phyloP scores from a whole-genome alignment of 2,113 vertebrate genomes.

The Apus apus region DNA sequence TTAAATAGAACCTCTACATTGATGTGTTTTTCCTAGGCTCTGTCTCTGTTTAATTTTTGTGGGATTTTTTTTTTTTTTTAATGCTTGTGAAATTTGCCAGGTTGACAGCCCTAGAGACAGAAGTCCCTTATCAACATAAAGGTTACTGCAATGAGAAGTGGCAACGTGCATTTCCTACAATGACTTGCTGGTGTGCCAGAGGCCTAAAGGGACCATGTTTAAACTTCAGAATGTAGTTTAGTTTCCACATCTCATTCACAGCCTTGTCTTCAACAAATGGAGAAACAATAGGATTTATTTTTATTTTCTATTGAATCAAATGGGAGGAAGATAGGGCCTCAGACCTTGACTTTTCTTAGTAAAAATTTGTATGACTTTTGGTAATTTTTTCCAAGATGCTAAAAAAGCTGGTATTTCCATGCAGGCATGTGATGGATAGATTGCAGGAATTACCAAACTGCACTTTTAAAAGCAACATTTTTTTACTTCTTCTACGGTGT shows the following conservation, averaged over 20 bases:
- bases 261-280: background rate
- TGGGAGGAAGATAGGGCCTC: background rate
- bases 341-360: slow-evolving; percentile 48
- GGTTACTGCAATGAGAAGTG: background rate
- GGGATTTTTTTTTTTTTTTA: background rate
- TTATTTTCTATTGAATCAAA: slow-evolving; percentile 40
- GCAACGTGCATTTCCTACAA: slow-evolving; percentile 23
- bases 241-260: slow-evolving; percentile 21
- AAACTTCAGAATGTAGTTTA: background rate
- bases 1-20: slow-evolving; percentile 57
- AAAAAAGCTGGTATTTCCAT: background rate
- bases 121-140: background rate
- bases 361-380: background rate
- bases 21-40: slow-evolving; percentile 47
- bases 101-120: slow-evolving; percentile 3
- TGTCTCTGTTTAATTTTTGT: slow-evolving; percentile 59
- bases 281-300: slow-evolving; percentile 65
- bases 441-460: background rate
- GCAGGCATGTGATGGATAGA: background rate
- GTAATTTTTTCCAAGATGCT: background rate
- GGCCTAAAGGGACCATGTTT: slow-evolving; percentile 8
- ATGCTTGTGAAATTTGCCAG: slow-evolving; percentile 35
- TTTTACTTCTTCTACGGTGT: background rate
- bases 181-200: slow-evolving; percentile 12
- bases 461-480: background rate